Conservation (phyloP, 1,140 invertebrate genomes). For the Pomacea maculata region DNA sequence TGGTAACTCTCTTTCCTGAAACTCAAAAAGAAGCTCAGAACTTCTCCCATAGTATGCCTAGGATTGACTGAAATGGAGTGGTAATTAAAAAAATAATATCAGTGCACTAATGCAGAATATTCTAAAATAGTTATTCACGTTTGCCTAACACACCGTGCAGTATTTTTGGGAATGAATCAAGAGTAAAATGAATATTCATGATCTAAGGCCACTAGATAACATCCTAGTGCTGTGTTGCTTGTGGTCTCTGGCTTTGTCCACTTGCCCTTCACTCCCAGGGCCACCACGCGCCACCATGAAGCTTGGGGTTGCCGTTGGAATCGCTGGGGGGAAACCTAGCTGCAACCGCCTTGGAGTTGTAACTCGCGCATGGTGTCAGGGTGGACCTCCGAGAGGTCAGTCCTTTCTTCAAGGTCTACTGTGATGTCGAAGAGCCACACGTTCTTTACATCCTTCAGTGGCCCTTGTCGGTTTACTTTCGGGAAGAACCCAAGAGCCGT, state of each 20-base stretch:
- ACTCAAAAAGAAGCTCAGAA: no score
- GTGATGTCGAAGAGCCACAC: conserved; percentile 51
- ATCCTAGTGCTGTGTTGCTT: no score
- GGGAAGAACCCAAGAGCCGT: conserved; percentile 22
- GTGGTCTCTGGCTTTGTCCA: not conserved
- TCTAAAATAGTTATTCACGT: no score
- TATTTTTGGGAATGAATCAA: no score
- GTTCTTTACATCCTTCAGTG: conserved; percentile 29
- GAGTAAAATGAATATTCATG: no score
- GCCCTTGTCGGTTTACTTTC: not conserved
- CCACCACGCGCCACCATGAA: conserved; percentile 48
- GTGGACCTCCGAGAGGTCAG: conserved; percentile 34
- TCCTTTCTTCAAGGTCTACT: conserved; percentile 42
- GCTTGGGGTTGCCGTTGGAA: conserved; percentile 33
- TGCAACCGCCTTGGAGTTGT: conserved; percentile 45
- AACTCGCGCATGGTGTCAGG: conserved; percentile 38
- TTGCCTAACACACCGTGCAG: no score
- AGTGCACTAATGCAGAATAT: no score
- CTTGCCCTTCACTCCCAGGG: conserved; percentile 35
- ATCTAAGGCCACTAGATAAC: no score
- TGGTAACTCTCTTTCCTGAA: no score
- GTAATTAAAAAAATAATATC: no score
- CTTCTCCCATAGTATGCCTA: no score
- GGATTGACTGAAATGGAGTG: no score
- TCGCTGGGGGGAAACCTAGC: conserved; percentile 42